Percentiles rank a stretch among this genome's conserved stretches.
Conservation (phyloP, 2,797 vertebrate species). For the Epinephelus malabaricus region DNA sequence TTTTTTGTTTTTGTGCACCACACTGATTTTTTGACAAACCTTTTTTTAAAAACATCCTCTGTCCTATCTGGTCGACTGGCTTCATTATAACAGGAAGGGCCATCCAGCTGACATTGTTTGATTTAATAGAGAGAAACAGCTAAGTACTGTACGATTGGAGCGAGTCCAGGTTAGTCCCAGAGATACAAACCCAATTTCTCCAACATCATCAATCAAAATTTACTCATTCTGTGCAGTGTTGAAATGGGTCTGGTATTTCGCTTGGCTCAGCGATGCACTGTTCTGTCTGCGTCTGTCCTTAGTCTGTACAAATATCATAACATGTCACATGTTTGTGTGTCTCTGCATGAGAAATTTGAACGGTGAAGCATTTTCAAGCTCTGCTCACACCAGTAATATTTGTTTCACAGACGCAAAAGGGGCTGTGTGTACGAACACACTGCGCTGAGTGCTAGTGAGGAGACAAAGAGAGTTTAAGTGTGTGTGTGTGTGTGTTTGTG, state of each 20-base stretch:
- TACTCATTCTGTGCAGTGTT: conserved; percentile 33
- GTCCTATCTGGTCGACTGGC: neutral
- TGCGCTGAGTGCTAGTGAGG: neutral
- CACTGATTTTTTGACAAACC: neutral
- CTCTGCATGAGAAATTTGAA: conserved; percentile 15
- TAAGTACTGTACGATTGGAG: conserved; percentile 40
- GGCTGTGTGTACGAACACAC: conserved; percentile 10
- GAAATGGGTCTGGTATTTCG: conserved; percentile 43
- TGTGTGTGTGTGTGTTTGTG: neutral
- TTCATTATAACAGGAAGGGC: neutral
- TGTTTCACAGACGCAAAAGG: conserved; percentile 26
- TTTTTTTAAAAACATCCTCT: neutral
- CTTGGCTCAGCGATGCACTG: conserved; percentile 17
- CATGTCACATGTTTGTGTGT: conserved; percentile 16
- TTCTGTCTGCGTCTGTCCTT: conserved; percentile 7
- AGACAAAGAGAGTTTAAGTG: conserved; percentile 23
- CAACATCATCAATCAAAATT: conserved; percentile 60
- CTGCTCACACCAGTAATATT: conserved; percentile 35
- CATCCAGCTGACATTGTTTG: conserved; percentile 36
- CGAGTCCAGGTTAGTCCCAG: conserved; percentile 46
- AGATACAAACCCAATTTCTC: conserved; percentile 50
- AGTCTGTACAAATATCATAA: conserved; percentile 28
- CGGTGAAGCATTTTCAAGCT: conserved; percentile 10
- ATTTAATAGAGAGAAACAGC: conserved; percentile 43
- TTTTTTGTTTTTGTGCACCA: neutral